These are phyloP conservation scores for Hydrophis major DNA, from an alignment of 2,797 vertebrate genomes.

Conservation along the genomic window DNA sequence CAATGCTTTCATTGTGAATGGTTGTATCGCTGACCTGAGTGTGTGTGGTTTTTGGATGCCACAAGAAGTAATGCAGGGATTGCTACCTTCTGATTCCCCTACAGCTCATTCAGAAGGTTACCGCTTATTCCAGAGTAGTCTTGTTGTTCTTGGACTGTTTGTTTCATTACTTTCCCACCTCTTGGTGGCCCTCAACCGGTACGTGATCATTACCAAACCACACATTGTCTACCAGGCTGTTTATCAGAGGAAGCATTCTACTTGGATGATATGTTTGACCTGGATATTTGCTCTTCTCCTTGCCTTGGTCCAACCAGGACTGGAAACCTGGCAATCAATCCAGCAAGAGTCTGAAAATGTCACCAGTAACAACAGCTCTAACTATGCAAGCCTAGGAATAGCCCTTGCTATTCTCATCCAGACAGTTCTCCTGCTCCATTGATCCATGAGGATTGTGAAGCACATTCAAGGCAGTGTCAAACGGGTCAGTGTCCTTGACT, in stretches of 20 bases:
- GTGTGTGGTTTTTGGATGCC: slow-evolving; percentile 89
- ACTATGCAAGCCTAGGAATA: slow-evolving; percentile 72
- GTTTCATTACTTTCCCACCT: slow-evolving; percentile 84
- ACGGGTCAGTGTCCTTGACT: slow-evolving; percentile 84
- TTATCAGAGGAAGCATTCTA: slow-evolving; percentile 79
- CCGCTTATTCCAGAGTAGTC: slow-evolving; percentile 70
- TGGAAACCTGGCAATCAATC: slow-evolving; percentile 61
- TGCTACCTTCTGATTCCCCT: slow-evolving; percentile 68
- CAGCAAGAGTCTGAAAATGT: slow-evolving; percentile 37
- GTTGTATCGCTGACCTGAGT: slow-evolving; percentile 81
- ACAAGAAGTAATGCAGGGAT: slow-evolving; percentile 78
- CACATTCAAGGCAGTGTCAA: slow-evolving; percentile 83
- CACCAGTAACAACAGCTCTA: slow-evolving; percentile 45
- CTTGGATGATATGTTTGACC: slow-evolving; percentile 80
- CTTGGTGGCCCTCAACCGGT: slow-evolving; percentile 84
- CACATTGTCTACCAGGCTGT: slow-evolving; percentile 82
- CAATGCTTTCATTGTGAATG: slow-evolving; percentile 86
- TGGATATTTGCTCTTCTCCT: slow-evolving; percentile 79
- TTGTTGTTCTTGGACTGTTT: slow-evolving; percentile 80
- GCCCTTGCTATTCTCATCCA: slow-evolving; percentile 77
- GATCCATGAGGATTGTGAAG: slow-evolving; percentile 84
- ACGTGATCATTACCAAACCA: slow-evolving; percentile 82
- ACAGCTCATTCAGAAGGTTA: slow-evolving; percentile 62
- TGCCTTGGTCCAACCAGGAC: slow-evolving; percentile 73
- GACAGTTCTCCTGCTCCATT: slow-evolving; percentile 78